A percentile compares a stretch with the other conserved stretches of the same genome.
These are phyloP conservation scores for Nixonia krombeini DNA, from an alignment of 1,140 invertebrate species.

Conservation along the genomic window DNA sequence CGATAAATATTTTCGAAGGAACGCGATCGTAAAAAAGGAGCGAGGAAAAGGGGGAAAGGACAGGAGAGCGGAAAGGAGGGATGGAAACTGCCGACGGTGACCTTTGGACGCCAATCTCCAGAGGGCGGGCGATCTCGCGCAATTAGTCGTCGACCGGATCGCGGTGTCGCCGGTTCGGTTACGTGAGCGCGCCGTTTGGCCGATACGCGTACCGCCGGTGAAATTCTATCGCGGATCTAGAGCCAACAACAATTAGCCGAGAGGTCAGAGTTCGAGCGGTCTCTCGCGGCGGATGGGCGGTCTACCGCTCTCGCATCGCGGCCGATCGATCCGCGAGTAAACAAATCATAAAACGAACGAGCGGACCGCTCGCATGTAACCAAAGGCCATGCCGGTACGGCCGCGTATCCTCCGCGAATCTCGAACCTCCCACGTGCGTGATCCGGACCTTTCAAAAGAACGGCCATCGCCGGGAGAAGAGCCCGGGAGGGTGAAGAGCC, in stretches of 20 bases:
- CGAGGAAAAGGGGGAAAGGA: too few species aligned
- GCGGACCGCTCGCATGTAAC: constrained; percentile 35
- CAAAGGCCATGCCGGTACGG: constrained; percentile 39
- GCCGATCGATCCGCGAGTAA: constrained; percentile 63
- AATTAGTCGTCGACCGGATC: too few species aligned
- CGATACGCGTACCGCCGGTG: too few species aligned
- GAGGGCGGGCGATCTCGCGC: too few species aligned
- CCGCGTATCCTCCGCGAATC: constrained; percentile 47
- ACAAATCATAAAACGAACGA: constrained; percentile 62
- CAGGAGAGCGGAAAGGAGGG: too few species aligned
- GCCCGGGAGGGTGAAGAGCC: too few species aligned
- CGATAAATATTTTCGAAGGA: too few species aligned
- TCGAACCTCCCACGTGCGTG: constrained; percentile 56
- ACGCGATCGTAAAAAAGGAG: too few species aligned
- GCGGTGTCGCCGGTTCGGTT: constrained; percentile 32
- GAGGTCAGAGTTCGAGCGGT: constrained; percentile 69
- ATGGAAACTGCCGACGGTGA: too few species aligned
- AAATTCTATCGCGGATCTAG: constrained; percentile 64
- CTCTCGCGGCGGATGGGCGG: constrained; percentile 58
- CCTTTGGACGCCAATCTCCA: too few species aligned
- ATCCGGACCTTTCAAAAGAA: constrained; percentile 48
- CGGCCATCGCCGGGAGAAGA: constrained; percentile 23
- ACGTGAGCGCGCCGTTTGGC: too few species aligned
- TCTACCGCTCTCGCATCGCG: constrained; percentile 52
- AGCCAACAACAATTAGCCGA: constrained; percentile 71